Base-by-base conservation (phyloP, 2,797 vertebrate genomes). In the Eulemur coronatus region DNA sequence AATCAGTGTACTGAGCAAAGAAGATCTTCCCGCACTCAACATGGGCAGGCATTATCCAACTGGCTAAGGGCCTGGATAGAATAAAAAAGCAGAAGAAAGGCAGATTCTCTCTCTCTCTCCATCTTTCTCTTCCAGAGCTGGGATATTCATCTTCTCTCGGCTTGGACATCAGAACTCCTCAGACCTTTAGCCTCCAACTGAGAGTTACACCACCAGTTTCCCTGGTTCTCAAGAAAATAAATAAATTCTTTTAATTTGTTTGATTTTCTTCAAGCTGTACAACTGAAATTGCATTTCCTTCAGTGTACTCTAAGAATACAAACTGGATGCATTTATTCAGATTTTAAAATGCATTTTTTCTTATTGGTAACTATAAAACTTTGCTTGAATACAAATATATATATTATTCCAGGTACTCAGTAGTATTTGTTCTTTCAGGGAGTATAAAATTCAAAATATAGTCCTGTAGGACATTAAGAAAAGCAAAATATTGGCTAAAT, bases 401-500 rank as follows among this genome's bases (percentile, higher is more conserved):
- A 48, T 76, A 13, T 55, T 76, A 89, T 69, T 85, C 24, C 11
- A 90, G 4, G 5, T 78, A 69, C 26, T 78, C 46, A 75, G 43
- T 55, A 86, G 48, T 33, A 85, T 33, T 95, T 94, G n/a, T 46
- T 59, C 70, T 89, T 96, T 95, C 2, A 82, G 6, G 63, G n/a
- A 89, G 52, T 55, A 93, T 84, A 78, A 88, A 94, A 91, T 81
- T 93, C 33, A 76, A 88, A 94, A 46, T 81, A 30, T 43, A 82
- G 28, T 69, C 18, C 11, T 72, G 24, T 67, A 43, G 13, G 30
- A 2, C 46, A 55, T n/a, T 48, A 94, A 94, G 52, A 38, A 81
- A 94, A 48, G 48, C 2, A 81, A 84, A 76, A 84, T 20, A 55
- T 70, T 46, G 24, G 7, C 57, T 88, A 92, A 69, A 22, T 41